Conservation (phyloP, 2,888 invertebrate genomes). For the Polymixis lichenea region DNA sequence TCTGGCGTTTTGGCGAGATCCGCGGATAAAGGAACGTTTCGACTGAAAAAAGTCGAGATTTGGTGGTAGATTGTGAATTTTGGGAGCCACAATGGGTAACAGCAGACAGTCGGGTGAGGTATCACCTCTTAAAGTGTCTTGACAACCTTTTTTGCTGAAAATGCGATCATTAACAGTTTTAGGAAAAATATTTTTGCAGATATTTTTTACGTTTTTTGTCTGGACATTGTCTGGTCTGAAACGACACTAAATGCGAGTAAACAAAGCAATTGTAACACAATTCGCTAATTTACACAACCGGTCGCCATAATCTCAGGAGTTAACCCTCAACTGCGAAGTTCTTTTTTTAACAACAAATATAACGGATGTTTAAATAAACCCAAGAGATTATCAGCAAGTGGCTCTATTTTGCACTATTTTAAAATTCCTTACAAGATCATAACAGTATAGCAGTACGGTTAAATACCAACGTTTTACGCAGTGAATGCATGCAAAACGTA, state of each 20-base stretch:
- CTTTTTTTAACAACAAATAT: slow-evolving; percentile 17
- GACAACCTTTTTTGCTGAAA: slow-evolving; percentile 64
- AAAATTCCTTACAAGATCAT: slow-evolving; percentile 58
- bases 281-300: not conserved
- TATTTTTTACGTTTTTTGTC: slow-evolving; percentile 55
- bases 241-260: slow-evolving; percentile 7
- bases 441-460: slow-evolving; percentile 63
- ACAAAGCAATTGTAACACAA: slow-evolving; percentile 22
- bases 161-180: slow-evolving; percentile 65
- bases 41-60: slow-evolving; percentile 82
- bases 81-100: slow-evolving; percentile 78
- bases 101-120: slow-evolving; percentile 72
- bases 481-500: slow-evolving; percentile 56
- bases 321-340: slow-evolving; percentile 19
- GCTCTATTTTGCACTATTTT: slow-evolving; percentile 51
- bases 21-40: slow-evolving; percentile 85
- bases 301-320: not conserved
- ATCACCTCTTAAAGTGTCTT: slow-evolving; percentile 72
- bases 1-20: slow-evolving; percentile 90
- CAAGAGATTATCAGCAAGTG: slow-evolving; percentile 41
- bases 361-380: slow-evolving; percentile 47
- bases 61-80: slow-evolving; percentile 78
- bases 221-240: slow-evolving; percentile 28
- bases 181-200: slow-evolving; percentile 54
- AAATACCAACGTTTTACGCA: slow-evolving; percentile 58